A percentile compares a stretch with the other conserved stretches of the same genome.
phyloP scores from a whole-genome alignment of 92 coral and sea anemone genomes.

The Parazoanthus atlanticus region DNA sequence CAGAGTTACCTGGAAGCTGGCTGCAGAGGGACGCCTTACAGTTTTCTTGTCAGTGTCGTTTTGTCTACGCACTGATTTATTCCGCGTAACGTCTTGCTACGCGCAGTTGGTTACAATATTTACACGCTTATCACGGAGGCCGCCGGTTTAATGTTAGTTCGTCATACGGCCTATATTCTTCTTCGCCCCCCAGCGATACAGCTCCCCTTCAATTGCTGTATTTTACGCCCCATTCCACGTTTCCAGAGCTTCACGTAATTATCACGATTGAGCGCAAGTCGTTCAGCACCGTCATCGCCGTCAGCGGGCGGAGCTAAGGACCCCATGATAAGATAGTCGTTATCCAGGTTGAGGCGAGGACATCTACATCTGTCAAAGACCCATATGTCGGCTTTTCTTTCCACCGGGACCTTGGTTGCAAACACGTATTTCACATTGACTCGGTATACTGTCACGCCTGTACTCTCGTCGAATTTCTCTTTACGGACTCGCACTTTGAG shows the following conservation, averaged over 20 bases:
- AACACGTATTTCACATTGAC: slow-evolving; percentile 12
- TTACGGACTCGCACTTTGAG: slow-evolving; percentile 32
- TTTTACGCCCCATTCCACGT: slow-evolving; percentile 46
- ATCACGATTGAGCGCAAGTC: not conserved
- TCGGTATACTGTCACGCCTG: slow-evolving; percentile 19
- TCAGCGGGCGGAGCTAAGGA: not conserved
- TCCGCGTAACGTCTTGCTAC: not conserved
- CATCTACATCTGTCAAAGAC: slow-evolving; percentile 13
- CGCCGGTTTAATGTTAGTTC: not conserved
- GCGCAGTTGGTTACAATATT: too few relatives aligned
- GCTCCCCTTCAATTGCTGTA: not conserved
- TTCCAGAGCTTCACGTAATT: slow-evolving; percentile 31
- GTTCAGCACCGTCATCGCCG: not conserved
- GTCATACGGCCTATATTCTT: not conserved
- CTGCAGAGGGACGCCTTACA: too few relatives aligned
- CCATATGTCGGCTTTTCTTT: slow-evolving; percentile 24
- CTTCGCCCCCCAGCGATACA: slow-evolving; percentile 23
- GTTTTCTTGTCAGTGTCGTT: too few relatives aligned
- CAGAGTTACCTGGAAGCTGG: too few relatives aligned
- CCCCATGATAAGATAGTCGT: slow-evolving; percentile 31
- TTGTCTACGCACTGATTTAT: too few relatives aligned
- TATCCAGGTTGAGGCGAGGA: slow-evolving; percentile 7
- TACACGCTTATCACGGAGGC: not conserved
- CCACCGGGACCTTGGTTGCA: slow-evolving; percentile 26
- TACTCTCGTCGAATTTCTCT: not conserved